phyloP scores from a whole-genome alignment of 1,140 invertebrate genomes.

The Drosophila seguyi region DNA sequence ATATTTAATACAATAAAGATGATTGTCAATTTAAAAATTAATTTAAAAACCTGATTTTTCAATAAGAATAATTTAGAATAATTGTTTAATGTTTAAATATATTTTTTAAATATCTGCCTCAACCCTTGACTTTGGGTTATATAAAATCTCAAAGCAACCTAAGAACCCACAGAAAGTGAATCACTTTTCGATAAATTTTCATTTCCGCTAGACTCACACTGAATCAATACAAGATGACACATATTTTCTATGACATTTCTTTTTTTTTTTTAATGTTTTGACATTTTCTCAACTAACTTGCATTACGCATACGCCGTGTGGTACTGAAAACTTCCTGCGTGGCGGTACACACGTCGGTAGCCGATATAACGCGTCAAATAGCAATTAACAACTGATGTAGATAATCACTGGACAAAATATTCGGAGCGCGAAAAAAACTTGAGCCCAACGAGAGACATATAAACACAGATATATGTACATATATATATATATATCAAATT shows the following conservation, averaged over 20 bases:
- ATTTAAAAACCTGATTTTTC: too few species aligned
- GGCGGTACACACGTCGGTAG: slow-evolving; percentile 69
- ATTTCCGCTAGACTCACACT: slow-evolving; percentile 8
- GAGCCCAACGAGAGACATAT: slow-evolving; percentile 29
- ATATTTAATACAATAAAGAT: too few species aligned
- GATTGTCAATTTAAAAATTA: too few species aligned
- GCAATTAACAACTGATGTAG: slow-evolving; percentile 85
- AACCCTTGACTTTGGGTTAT: neutral
- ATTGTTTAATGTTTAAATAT: neutral
- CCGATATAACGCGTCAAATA: slow-evolving; percentile 85
- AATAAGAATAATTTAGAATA: too few species aligned
- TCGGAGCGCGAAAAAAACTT: slow-evolving; percentile 76
- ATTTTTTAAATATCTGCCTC: too few species aligned
- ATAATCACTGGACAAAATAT: slow-evolving; percentile 82
- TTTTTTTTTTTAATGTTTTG: neutral
- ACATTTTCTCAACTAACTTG: neutral
- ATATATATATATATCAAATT: slow-evolving; percentile 27
- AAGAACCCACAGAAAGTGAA: neutral
- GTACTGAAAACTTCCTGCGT: neutral
- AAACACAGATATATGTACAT: neutral
- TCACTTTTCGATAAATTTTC: slow-evolving; percentile 3
- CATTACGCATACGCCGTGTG: slow-evolving; percentile 10
- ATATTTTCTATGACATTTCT: neutral
- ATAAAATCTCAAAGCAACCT: neutral
- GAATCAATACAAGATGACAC: slow-evolving; percentile 11